Evolutionary conservation across 2,888 invertebrate genomes (phyloP), one percentile per base, ranked within the genome.

Genomic region (Papilio protenor): DNA sequence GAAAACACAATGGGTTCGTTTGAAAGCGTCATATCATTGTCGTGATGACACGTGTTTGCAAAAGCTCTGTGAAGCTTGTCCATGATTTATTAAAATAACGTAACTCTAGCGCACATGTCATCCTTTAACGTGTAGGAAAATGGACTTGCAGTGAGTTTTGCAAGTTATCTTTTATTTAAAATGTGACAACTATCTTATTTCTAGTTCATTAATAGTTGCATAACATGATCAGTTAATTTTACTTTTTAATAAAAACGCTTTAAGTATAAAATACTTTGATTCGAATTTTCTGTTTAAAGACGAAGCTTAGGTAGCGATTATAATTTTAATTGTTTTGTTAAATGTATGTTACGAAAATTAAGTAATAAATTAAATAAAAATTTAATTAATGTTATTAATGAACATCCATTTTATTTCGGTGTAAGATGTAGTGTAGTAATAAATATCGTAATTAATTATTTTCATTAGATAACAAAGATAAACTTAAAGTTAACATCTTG

Each of bases 1-100:
- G 89, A 90, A 90, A 90, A 89, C 86, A 89, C 87, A 90, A 90
- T 89, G 84, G 81, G 83, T 84, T 86, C 84, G 83, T 89, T 88
- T 87, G 83, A 84, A 86, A 87, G 86, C 85, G 85, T 86, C 81
- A 81, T 85, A 86, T 87, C 84, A 84, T 81, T 83, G 84, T 81
- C 80, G 79, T 84, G 85, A 83, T 86, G 87, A 87, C 87, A 87
- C 80, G 82, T 79, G 82, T 85, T 86, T 85, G 82, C 84, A 81
- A 84, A 86, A 87, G 85, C 83, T 87, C 79, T 73, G 74, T 75
- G 71, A 80, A 79, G 79, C 79, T 45, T 66, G 79, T 72, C 72
- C 52, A 78, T 70, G 73, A 76, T 79, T 79, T 74, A 80, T 80
- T 75, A 76, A 73, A 72, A 76, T 73, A 64, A 73, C 49, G 47